Conservation (phyloP, 2,888 invertebrate genomes). For the Willowsia nigromaculata region DNA sequence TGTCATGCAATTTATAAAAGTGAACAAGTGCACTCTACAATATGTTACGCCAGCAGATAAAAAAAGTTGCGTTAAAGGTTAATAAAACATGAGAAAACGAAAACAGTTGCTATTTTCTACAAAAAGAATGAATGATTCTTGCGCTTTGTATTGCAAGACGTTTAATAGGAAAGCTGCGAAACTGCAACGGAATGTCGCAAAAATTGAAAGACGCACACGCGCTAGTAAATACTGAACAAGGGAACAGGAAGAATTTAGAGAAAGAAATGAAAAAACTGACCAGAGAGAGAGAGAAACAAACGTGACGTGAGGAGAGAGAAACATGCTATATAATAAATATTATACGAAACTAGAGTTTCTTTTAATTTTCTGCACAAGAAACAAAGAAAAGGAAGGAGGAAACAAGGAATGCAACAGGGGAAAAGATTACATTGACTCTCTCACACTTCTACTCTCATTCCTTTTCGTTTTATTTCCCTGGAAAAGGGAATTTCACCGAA, state of each 20-base stretch:
- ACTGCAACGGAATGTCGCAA: conserved; percentile 40
- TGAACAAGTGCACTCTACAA: neutral
- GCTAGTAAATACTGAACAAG: conserved; percentile 38
- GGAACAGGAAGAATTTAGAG: no score
- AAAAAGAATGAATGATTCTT: neutral
- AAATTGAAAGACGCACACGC: neutral
- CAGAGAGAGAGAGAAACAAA: neutral
- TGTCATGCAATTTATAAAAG: conserved; percentile 44
- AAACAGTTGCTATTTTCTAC: neutral
- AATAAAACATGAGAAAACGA: conserved; percentile 62
- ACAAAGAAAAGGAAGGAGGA: neutral
- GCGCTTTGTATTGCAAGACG: neutral
- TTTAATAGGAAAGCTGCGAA: neutral
- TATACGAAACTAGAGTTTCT: conserved; percentile 42
- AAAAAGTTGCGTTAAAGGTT: conserved; percentile 52
- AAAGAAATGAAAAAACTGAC: no score
- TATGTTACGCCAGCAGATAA: neutral
- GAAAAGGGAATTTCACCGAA: neutral
- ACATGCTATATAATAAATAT: conserved; percentile 47
- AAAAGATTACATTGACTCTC: conserved; percentile 72
- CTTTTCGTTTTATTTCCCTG: neutral
- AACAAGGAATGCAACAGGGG: conserved; percentile 70
- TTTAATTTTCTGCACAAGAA: neutral
- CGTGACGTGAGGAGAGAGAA: conserved; percentile 11
- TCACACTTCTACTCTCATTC: conserved; percentile 17